A percentile compares a stretch with the other conserved stretches of the same genome.
Conservation (phyloP, 2,888 invertebrate species). For the Biston stratarius region DNA sequence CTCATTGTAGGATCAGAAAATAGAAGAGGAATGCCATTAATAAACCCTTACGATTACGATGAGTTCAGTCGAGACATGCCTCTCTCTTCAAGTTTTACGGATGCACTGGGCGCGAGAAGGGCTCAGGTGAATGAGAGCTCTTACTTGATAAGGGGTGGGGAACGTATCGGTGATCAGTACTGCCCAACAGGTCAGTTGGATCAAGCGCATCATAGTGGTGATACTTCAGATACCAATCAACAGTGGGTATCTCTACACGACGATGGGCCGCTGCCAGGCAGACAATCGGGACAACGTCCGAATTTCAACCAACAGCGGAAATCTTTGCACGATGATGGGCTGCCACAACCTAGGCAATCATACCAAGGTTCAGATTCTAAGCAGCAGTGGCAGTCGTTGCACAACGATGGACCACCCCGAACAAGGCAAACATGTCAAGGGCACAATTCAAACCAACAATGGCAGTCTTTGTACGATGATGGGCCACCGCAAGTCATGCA, state of each 20-base stretch:
- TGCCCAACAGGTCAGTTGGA: constrained; percentile 8
- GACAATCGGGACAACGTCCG: background rate
- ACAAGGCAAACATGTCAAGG: background rate
- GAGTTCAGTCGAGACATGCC: constrained; percentile 54
- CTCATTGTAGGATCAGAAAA: constrained; percentile 25
- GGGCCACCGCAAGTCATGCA: background rate
- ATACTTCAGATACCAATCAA: constrained; percentile 12
- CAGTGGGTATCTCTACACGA: background rate
- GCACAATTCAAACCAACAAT: background rate
- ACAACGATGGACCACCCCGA: background rate
- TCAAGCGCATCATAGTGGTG: constrained; percentile 12
- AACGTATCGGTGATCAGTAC: constrained; percentile 30
- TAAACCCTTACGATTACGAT: constrained; percentile 50
- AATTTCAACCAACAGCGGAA: background rate
- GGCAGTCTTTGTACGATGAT: background rate
- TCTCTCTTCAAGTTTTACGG: constrained; percentile 51
- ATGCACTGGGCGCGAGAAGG: constrained; percentile 25
- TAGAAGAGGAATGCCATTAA: constrained; percentile 51
- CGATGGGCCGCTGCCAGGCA: background rate
- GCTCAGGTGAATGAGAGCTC: constrained; percentile 37
- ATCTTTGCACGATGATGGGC: background rate
- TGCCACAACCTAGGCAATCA: background rate
- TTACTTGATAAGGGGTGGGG: constrained; percentile 41
- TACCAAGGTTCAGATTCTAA: background rate
- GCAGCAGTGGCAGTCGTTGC: background rate